Conservation (phyloP, 2,113 vertebrate genomes). For the Myiagra hebetior region DNA sequence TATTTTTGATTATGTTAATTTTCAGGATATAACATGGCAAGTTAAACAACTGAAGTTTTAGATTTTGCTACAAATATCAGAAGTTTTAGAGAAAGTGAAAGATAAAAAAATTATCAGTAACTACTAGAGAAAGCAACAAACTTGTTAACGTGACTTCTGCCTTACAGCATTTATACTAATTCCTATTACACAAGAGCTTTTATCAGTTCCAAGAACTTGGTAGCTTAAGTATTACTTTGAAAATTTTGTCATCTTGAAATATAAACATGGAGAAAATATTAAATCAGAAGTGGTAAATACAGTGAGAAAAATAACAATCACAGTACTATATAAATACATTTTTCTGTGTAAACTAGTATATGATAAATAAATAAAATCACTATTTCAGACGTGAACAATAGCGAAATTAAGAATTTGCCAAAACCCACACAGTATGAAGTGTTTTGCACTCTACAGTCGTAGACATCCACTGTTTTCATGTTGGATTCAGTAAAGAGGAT, state of each 20-base stretch:
- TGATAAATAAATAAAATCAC: neutral
- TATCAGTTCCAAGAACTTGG: neutral
- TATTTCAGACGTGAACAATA: neutral
- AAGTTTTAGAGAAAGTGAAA: neutral
- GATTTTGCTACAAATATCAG: neutral
- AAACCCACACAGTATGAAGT: neutral
- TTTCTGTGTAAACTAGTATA: neutral
- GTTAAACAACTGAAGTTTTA: neutral
- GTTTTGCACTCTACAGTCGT: neutral
- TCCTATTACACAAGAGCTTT: neutral
- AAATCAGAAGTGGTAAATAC: neutral
- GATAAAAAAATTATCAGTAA: neutral
- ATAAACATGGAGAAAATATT: neutral
- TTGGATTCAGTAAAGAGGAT: neutral
- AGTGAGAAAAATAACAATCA: neutral
- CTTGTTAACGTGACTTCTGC: neutral
- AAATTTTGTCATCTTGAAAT: neutral
- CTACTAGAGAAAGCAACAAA: neutral
- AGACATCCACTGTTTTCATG: neutral
- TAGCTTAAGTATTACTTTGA: neutral
- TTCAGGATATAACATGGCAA: neutral
- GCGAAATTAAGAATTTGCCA: neutral
- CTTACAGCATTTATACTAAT: neutral
- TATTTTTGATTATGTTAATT: neutral
- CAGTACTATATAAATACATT: fast-evolving